Percentiles rank a stretch among this genome's conserved stretches.
Conservation (phyloP, 2,888 invertebrate genomes). For the Fragum whitleyi region DNA sequence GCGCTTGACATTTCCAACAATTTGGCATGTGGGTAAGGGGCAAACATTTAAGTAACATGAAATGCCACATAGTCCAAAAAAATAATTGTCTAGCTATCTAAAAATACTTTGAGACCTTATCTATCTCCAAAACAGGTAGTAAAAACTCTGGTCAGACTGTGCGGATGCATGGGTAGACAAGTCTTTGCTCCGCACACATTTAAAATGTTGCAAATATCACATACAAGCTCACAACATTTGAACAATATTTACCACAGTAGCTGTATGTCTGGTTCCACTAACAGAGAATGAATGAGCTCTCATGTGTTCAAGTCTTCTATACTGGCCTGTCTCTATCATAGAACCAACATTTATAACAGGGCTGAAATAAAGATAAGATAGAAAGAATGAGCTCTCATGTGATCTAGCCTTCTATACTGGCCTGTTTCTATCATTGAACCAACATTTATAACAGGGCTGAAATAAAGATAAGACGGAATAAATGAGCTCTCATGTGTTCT, state of each 20-base stretch:
- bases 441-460: conserved; percentile 68
- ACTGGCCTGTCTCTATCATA: conserved; percentile 63
- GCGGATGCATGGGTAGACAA: too few relatives aligned
- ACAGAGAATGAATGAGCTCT: conserved; percentile 90
- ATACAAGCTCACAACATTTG: too few relatives aligned
- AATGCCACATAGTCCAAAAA: too few relatives aligned
- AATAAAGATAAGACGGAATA: conserved; percentile 90
- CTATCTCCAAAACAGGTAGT: too few relatives aligned
- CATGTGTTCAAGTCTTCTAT: conserved; percentile 81
- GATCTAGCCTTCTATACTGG: conserved; percentile 78
- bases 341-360: conserved; percentile 68
- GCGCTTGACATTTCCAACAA: too few relatives aligned
- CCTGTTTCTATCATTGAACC: conserved; percentile 63
- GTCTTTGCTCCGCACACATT: too few relatives aligned
- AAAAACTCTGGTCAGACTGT: too few relatives aligned
- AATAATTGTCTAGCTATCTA: too few relatives aligned
- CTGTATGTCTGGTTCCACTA: conserved; percentile 93
- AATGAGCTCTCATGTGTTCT: conserved; percentile 85
- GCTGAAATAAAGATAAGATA: conserved; percentile 88
- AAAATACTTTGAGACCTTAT: too few relatives aligned
- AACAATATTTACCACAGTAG: conserved; percentile 90
- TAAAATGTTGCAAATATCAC: too few relatives aligned
- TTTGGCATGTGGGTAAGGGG: too few relatives aligned
- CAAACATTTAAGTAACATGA: too few relatives aligned
- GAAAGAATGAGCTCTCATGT: conserved; percentile 87